Base-by-base conservation (phyloP, 2,113 vertebrate genomes). In the Pao palembangensis region DNA sequence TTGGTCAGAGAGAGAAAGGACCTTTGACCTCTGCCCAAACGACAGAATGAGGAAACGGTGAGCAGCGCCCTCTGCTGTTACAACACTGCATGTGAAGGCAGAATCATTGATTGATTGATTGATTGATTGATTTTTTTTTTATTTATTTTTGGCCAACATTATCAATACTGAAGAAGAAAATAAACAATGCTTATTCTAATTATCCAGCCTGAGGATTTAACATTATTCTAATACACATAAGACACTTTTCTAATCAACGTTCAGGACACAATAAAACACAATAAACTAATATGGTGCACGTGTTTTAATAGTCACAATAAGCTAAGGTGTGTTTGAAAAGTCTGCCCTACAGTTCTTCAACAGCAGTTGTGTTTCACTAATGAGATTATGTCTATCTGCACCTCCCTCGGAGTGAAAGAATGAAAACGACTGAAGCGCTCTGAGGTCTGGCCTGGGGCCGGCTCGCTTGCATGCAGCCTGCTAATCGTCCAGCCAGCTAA, bases 291-390 rank as follows among this genome's bases (percentile, higher is more conserved):
- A 6, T 28, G 1, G 25, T 28, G 25, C 25, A 6, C 25, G 25
- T 28, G 25, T 28, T 28, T 28, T 28, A 6, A 6, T 4, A 28
- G 5, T 7, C 25, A 7, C 43, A 15, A 17, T 13, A 16, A 17
- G 43, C 16, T 44, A 1, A 44, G 43, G 3, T 64, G 47, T 58
- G 55, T 6, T 8, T 18, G 54, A 44, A 17, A 17, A 13, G 56
- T 62, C 84, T 86, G 67, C 61, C 67, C 64, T 41, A 71, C 71
- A 79, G 51, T 75, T 76, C 74, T 78, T 79, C 78, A 60, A 63
- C 74, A 81, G 73, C 84, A 86, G 78, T 86, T 83, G 77, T 85
- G 79, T 82, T 88, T 88, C 74, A 64, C 77, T 87, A 84, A 90
- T 87, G 78, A 85, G 81, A 88, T 88, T 84, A 88, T 79, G 73